These are phyloP conservation scores for Melinaea marsaeus DNA, from an alignment of 2,888 invertebrate species.

Conservation along the genomic window DNA sequence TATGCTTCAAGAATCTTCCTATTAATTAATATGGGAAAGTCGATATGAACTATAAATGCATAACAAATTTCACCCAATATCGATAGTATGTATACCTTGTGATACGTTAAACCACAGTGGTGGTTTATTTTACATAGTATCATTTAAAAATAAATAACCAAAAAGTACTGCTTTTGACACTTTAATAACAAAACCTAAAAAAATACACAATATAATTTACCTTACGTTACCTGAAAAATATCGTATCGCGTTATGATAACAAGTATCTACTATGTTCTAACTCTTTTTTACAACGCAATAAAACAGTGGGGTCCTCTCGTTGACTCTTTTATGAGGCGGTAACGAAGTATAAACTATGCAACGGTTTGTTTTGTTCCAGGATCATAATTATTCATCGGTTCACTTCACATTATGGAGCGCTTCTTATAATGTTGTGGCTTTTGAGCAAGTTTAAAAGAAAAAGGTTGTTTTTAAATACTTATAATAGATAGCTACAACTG, in stretches of 20 bases:
- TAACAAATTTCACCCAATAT: constrained; percentile 14
- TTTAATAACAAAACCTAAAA: not conserved
- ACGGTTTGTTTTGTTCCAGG: constrained; percentile 32
- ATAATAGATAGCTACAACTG: not conserved
- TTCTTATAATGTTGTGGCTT: constrained; percentile 14
- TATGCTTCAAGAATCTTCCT: not conserved
- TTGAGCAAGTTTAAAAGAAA: not conserved
- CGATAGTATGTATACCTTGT: not conserved
- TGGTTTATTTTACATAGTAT: too few relatives aligned
- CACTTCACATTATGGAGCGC: constrained; percentile 18
- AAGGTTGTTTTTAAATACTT: not conserved
- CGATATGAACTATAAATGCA: constrained; percentile 15
- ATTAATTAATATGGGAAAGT: not conserved
- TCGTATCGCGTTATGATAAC: constrained; percentile 18
- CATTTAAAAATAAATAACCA: too few relatives aligned
- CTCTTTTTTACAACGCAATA: constrained; percentile 41
- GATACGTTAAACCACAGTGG: not conserved
- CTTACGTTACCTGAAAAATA: constrained; percentile 8
- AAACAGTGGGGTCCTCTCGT: constrained; percentile 37
- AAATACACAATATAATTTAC: constrained; percentile 1
- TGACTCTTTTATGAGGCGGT: constrained; percentile 40
- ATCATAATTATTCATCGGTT: constrained; percentile 32
- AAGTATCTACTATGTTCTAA: constrained; percentile 25
- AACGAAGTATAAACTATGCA: constrained; percentile 41
- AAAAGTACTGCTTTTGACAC: too few relatives aligned